Conservation (phyloP, 2,113 vertebrate species). For the Calidris pygmaea region DNA sequence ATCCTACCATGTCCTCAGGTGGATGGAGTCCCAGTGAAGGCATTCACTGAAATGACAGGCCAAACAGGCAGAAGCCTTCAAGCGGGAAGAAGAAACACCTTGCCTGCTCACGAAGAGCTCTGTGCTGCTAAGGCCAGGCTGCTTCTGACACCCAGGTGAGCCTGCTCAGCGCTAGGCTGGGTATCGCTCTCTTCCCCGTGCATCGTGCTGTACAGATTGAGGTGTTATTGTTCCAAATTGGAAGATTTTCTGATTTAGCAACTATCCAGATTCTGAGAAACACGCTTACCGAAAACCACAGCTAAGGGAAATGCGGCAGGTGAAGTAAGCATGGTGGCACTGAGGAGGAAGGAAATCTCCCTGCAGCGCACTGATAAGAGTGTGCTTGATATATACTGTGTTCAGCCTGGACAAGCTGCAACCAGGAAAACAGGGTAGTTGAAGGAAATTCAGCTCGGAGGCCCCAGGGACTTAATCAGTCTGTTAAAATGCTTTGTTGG, state of each 20-base stretch:
- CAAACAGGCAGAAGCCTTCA: neutral
- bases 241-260: slow-evolving; percentile 2
- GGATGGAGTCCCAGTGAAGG: neutral
- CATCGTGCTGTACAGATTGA: neutral
- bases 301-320: slow-evolving; percentile 26
- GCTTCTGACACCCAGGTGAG: neutral
- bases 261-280: slow-evolving; percentile 21
- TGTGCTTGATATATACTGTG: neutral
- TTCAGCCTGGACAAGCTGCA: neutral
- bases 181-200: neutral
- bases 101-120: neutral
- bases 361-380: slow-evolving; percentile 53
- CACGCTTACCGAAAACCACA: neutral
- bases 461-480: neutral
- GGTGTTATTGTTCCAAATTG: neutral
- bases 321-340: slow-evolving; percentile 26
- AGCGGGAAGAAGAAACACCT: neutral
- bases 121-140: neutral
- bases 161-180: neutral
- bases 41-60: neutral
- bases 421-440: slow-evolving; percentile 6
- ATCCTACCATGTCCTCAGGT: neutral
- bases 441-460: slow-evolving; percentile 3
- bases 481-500: slow-evolving; percentile 44
- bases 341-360: slow-evolving; percentile 48